phyloP scores from a whole-genome alignment of 2,113 vertebrate species.

The Plectropomus leopardus region DNA sequence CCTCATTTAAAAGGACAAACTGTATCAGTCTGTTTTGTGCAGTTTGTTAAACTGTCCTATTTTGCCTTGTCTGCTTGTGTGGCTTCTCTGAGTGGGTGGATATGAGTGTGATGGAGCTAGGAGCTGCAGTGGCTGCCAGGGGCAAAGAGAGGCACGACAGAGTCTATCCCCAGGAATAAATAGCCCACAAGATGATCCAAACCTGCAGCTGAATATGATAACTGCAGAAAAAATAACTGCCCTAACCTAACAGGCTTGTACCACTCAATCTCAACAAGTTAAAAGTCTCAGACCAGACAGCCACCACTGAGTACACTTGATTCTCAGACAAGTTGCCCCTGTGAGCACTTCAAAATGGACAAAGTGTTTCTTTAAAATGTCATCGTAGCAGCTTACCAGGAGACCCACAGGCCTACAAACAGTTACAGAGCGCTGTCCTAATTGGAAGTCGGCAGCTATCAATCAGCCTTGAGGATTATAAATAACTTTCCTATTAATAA shows the following conservation, averaged over 20 bases:
- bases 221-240: constrained; percentile 19
- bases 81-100: constrained; percentile 65
- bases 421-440: constrained; percentile 60
- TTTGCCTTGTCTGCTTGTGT: constrained; percentile 56
- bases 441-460: constrained; percentile 61
- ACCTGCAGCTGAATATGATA: constrained; percentile 38
- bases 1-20: constrained; percentile 41
- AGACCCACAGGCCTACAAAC: constrained; percentile 24
- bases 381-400: constrained; percentile 16
- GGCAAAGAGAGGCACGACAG: constrained; percentile 50
- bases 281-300: constrained; percentile 25
- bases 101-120: constrained; percentile 53
- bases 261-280: constrained; percentile 42
- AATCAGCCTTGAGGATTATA: constrained; percentile 61
- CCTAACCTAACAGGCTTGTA: constrained; percentile 7
- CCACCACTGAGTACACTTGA: constrained; percentile 25
- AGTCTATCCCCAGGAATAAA: constrained; percentile 53
- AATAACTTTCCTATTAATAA: constrained; percentile 62
- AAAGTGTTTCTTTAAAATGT: constrained; percentile 46
- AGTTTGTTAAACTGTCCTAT: constrained; percentile 58
- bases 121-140: constrained; percentile 59
- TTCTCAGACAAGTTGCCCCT: constrained; percentile 19
- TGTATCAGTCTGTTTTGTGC: constrained; percentile 18
- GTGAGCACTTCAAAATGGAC: constrained; percentile 23
- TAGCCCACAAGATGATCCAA: constrained; percentile 32